Percentiles rank a stretch among this genome's conserved stretches.
phyloP scores from a whole-genome alignment of 2,797 vertebrate species.

The Falco peregrinus region DNA sequence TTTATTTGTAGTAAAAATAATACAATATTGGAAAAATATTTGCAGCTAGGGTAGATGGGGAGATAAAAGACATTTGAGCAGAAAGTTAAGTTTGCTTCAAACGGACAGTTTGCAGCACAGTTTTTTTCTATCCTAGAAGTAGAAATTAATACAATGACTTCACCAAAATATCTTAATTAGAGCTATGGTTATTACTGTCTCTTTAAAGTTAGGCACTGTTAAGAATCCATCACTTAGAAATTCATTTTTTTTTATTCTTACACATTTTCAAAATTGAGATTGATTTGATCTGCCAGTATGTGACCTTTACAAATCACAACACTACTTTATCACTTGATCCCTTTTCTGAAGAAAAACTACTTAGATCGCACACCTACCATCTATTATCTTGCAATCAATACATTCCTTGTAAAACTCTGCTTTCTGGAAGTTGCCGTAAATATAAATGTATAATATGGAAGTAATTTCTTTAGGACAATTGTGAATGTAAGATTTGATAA shows the following conservation, averaged over 20 bases:
- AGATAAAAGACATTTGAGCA: not conserved
- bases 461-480: not conserved
- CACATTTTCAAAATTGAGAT: slow-evolving; percentile 1
- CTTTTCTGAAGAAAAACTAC: slow-evolving; percentile 39
- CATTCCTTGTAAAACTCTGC: slow-evolving; percentile 35
- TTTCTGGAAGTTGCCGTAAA: not conserved
- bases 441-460: slow-evolving; percentile 28
- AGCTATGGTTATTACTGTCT: not conserved
- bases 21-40: not conserved
- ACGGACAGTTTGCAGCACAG: not conserved
- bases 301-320: slow-evolving; percentile 51
- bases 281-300: slow-evolving; percentile 6
- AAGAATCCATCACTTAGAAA: slow-evolving; percentile 19
- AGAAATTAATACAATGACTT: not conserved
- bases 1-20: not conserved
- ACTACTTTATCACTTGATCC: slow-evolving; percentile 38
- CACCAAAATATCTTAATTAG: not conserved
- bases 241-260: not conserved
- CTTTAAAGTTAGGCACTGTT: not conserved
- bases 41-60: not conserved
- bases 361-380: slow-evolving; percentile 15
- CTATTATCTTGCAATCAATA: slow-evolving; percentile 55
- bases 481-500: slow-evolving; percentile 23
- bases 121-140: not conserved
- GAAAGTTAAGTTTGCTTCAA: not conserved